Conservation (phyloP, 2,797 vertebrate genomes). For the Petrocephalus sullivani region DNA sequence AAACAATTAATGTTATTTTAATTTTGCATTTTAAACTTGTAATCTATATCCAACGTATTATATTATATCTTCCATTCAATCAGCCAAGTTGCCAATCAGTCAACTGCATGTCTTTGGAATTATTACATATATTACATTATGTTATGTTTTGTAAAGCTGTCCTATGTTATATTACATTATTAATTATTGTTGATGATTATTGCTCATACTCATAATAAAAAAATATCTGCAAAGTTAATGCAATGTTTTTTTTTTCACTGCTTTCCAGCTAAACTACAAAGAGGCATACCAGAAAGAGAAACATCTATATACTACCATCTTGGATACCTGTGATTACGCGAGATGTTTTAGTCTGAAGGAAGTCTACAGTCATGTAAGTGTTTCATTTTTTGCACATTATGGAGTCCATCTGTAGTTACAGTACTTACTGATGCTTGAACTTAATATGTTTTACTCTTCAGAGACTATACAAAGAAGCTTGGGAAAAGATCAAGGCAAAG, state of each 20-base stretch:
- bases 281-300: slow-evolving; percentile 87
- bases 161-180: background rate
- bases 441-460: slow-evolving; percentile 44
- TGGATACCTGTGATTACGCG: slow-evolving; percentile 81
- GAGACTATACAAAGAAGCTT: slow-evolving; percentile 84
- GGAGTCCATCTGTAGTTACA: background rate
- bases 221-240: background rate
- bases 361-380: slow-evolving; percentile 82
- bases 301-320: slow-evolving; percentile 85
- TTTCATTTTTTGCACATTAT: background rate
- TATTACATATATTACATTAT: background rate
- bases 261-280: slow-evolving; percentile 82
- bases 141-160: background rate
- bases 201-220: background rate
- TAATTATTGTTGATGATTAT: background rate
- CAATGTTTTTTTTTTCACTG: background rate
- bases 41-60: background rate
- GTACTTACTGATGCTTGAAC: background rate
- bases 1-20: background rate
- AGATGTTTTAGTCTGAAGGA: slow-evolving; percentile 77
- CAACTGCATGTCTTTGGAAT: background rate
- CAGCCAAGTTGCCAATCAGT: background rate
- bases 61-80: background rate
- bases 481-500: slow-evolving; percentile 89
- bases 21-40: background rate